phyloP scores from a whole-genome alignment of 2,113 vertebrate genomes.

The Puntigrus tetrazona region DNA sequence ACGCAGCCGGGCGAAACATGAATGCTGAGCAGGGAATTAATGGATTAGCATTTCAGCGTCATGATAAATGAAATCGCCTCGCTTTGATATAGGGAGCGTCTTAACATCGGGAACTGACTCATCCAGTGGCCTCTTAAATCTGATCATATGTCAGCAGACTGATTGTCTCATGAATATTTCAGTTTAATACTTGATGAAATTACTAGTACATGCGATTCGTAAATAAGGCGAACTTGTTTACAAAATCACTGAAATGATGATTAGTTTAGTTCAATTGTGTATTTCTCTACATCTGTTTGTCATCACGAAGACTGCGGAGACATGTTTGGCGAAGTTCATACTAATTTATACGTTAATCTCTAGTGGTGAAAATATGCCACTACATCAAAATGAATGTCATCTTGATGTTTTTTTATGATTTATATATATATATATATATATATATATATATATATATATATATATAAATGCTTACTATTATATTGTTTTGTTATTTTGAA shows the following conservation, averaged over 20 bases:
- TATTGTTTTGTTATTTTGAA: neutral
- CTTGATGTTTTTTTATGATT: too few relatives aligned
- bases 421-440: too few relatives aligned
- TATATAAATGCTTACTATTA: too few relatives aligned
- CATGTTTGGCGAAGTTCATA: neutral
- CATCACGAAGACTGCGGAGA: neutral
- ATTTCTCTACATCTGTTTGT: neutral
- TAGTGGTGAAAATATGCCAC: neutral
- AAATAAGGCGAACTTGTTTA: neutral
- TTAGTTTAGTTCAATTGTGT: neutral
- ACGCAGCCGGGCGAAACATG: conserved; percentile 62
- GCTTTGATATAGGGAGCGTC: neutral
- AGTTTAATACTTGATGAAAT: conserved; percentile 5
- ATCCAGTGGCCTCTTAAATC: neutral
- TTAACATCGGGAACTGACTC: neutral
- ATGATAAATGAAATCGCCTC: conserved; percentile 68
- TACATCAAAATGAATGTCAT: too few relatives aligned
- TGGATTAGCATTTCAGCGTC: conserved; percentile 59
- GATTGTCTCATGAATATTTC: neutral
- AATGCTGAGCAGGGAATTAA: conserved; percentile 76
- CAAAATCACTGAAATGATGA: neutral
- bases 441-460: too few relatives aligned
- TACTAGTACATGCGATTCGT: neutral
- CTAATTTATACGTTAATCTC: neutral
- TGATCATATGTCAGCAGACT: neutral